These are phyloP conservation scores for Miltochrista miniata DNA, from an alignment of 2,888 invertebrate genomes.

Conservation along the genomic window DNA sequence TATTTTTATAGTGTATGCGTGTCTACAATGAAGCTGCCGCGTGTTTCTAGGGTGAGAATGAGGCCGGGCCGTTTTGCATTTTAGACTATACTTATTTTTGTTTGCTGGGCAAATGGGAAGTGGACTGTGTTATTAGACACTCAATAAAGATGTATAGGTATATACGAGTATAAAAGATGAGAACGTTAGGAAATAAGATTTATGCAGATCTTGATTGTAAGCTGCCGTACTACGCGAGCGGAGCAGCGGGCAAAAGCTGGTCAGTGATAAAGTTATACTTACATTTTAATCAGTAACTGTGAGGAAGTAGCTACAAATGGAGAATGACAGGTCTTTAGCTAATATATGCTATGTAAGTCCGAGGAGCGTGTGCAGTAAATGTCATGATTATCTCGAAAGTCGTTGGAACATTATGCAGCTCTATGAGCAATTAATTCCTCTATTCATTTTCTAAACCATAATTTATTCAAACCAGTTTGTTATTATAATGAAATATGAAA, in stretches of 20 bases:
- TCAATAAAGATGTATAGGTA: conserved; percentile 1
- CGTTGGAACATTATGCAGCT: conserved; percentile 33
- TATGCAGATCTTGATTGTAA: no score
- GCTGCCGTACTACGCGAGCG: no score
- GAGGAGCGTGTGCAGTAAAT: neutral
- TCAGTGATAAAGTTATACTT: no score
- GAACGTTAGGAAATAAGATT: no score
- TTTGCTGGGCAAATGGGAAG: conserved; percentile 34
- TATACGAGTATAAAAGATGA: no score
- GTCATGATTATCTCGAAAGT: conserved; percentile 29
- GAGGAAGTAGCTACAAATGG: neutral
- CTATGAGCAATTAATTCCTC: conserved; percentile 34
- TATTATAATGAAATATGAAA: conserved; percentile 52
- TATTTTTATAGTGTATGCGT: conserved; percentile 37
- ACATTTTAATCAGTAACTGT: neutral
- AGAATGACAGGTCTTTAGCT: neutral
- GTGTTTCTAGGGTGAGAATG: conserved; percentile 38
- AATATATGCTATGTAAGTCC: neutral
- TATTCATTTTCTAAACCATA: conserved; percentile 44
- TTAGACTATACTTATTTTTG: conserved; percentile 42
- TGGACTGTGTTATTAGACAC: conserved; percentile 31
- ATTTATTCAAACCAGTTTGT: conserved; percentile 50
- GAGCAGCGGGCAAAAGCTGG: no score
- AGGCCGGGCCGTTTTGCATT: conserved; percentile 52
- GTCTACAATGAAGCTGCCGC: conserved; percentile 39